Evolutionary conservation across 2,888 invertebrate species (phyloP), one percentile per base, ranked within the genome.

Genomic region (Molorchus minor): DNA sequence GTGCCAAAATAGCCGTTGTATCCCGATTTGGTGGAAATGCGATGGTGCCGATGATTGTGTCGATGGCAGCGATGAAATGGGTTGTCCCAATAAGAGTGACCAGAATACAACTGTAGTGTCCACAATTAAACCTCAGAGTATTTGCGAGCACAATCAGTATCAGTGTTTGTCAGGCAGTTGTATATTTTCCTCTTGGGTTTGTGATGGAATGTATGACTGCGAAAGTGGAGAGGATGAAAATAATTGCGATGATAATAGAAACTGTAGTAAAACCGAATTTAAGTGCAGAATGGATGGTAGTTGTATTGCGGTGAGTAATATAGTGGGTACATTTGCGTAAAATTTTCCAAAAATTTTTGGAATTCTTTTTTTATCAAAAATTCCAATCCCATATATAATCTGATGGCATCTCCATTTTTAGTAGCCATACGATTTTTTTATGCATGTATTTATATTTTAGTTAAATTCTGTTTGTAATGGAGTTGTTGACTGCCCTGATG

Each of bases 1-100:
- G 67, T 93, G 93, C 71, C 80, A 83, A 13, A 89, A 89, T 68
- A 84, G 82, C 7, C 87, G 87, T 75, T 92, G 91, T 72, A 83
- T 92, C 41, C 91, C 91, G 0, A 86, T 87, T 64, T 90, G 90
- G 89, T 91, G 91, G 93, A 87, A 90, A 64, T 93, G 93, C 73
- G 93, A 93, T 72, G 85, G 82, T 19, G 88, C 90, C 1, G 84
- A 89, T 68, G 93, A 93, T 71, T 93, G 93, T 66, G 88, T 86
- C 0, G 92, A 93, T 66, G 83, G 84, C 35, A 88, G 89, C 0
- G 93, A 93, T 72, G 93, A 93, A 75, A 65, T 85, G 0, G 89
- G 88, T 20, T 69, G 72, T 62, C 38, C 57, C 20, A 63, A 41
- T 15, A 56, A 15, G 38, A 63, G 15, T 30, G 69, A 19, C 35